These are phyloP conservation scores for Astyanax mexicanus DNA, from an alignment of 2,797 vertebrate genomes.

Conservation along the genomic window DNA sequence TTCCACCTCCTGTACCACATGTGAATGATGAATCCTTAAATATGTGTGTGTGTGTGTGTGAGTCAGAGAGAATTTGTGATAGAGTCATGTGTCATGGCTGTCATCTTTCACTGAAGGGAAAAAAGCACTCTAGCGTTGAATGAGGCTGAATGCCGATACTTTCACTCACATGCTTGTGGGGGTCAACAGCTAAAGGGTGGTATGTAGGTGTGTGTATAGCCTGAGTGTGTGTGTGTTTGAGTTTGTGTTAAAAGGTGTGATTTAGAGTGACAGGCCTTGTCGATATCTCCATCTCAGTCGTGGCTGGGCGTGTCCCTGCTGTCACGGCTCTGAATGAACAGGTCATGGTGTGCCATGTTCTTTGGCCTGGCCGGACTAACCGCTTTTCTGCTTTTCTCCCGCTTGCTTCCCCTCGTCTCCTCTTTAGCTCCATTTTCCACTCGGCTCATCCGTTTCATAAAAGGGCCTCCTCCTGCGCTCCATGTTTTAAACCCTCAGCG, in stretches of 20 bases:
- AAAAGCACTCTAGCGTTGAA: constrained; percentile 29
- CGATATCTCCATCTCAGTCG: constrained; percentile 58
- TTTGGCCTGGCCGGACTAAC: constrained; percentile 39
- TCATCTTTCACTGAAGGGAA: constrained; percentile 30
- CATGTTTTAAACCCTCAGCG: constrained; percentile 24
- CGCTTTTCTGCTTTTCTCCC: constrained; percentile 37
- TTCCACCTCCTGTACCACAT: no score
- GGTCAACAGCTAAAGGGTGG: constrained; percentile 8
- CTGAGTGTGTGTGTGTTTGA: constrained; percentile 24
- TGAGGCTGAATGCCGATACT: constrained; percentile 34
- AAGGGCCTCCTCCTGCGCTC: constrained; percentile 23
- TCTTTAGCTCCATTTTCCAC: constrained; percentile 11
- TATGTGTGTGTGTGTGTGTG: neutral
- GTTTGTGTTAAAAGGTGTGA: constrained; percentile 14
- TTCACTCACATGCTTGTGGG: constrained; percentile 12
- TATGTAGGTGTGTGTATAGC: neutral
- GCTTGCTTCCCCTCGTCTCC: constrained; percentile 5
- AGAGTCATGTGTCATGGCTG: constrained; percentile 22
- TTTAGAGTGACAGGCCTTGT: constrained; percentile 58
- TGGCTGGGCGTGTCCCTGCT: constrained; percentile 45
- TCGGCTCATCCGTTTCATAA: constrained; percentile 25
- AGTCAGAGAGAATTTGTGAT: constrained; percentile 27
- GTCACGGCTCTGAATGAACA: constrained; percentile 50
- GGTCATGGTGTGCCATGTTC: constrained; percentile 50
- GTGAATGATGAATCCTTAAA: no score